phyloP scores from a whole-genome alignment of 92 coral and sea anemone species.

The Porites divaricata region DNA sequence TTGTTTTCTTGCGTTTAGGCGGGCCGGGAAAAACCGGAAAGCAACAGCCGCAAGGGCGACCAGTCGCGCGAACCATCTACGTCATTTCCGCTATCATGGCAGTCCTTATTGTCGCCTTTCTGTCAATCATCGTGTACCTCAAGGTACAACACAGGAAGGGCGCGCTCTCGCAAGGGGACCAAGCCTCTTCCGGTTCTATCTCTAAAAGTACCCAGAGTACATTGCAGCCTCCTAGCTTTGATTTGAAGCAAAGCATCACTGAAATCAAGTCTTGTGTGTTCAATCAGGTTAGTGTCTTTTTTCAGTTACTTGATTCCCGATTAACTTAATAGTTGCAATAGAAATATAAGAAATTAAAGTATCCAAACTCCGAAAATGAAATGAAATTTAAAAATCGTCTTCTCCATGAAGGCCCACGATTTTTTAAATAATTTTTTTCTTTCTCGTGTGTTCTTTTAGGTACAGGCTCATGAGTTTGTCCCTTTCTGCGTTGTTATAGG shows the following conservation, averaged over 20 bases:
- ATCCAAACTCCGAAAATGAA: too few species aligned
- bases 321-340: too few species aligned
- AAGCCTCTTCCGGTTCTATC: conserved; percentile 89
- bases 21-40: background rate
- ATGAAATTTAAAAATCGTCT: too few species aligned
- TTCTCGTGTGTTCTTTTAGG: too few species aligned
- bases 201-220: conserved; percentile 96
- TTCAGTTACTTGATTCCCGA: too few species aligned
- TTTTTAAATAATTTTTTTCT: too few species aligned
- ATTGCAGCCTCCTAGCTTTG: conserved; percentile 82
- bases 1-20: background rate
- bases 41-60: background rate
- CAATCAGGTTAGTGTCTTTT: conserved; percentile 73
- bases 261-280: conserved; percentile 93
- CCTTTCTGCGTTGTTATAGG: too few species aligned
- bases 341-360: too few species aligned
- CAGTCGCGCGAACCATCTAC: conserved; percentile 77
- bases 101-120: conserved; percentile 86
- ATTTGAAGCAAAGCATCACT: conserved; percentile 81
- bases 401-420: too few species aligned
- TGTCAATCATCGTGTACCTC: conserved; percentile 91
- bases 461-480: too few species aligned
- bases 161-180: conserved; percentile 72
- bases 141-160: conserved; percentile 90
- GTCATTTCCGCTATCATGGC: conserved; percentile 94